Evolutionary conservation across 53 echinoderm and acorn worm genomes (phyloP).

Genomic region (Temnopleurus reevesii): DNA sequence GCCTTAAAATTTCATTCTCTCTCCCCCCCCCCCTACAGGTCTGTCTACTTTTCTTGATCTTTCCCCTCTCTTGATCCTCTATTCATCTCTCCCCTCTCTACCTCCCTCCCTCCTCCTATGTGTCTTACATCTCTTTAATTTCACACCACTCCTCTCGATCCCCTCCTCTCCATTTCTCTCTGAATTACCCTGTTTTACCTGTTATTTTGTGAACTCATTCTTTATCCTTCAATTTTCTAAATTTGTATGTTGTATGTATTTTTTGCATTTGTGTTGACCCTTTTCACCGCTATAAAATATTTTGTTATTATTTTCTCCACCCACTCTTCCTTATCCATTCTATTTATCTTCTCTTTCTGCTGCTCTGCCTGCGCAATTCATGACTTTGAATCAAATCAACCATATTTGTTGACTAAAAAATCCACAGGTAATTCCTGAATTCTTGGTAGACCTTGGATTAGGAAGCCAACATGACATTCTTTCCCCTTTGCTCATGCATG

Average conservation of each 20-base stretch:
- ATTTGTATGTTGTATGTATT: too few relatives aligned
- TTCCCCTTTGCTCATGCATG: constrained; percentile 9
- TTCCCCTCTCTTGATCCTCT: not conserved
- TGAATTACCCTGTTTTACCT: not conserved
- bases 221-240: not conserved
- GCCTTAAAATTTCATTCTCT: not conserved
- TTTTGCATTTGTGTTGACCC: too few relatives aligned
- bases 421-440: constrained; percentile 27
- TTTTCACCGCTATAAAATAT: too few relatives aligned
- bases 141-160: not conserved
- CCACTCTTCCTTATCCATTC: not conserved
- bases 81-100: not conserved
- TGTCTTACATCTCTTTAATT: not conserved
- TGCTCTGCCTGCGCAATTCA: not conserved
- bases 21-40: not conserved
- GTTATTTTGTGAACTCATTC: not conserved
- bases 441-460: constrained; percentile 4
- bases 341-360: not conserved
- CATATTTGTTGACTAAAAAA: constrained; percentile 34
- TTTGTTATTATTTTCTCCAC: not conserved
- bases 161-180: not conserved
- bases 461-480: constrained; percentile 14
- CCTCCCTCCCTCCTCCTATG: not conserved
- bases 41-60: not conserved
- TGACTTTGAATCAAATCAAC: constrained; percentile 30